phyloP scores from a whole-genome alignment of 2,113 vertebrate genomes.

The Seriola aureovittata region DNA sequence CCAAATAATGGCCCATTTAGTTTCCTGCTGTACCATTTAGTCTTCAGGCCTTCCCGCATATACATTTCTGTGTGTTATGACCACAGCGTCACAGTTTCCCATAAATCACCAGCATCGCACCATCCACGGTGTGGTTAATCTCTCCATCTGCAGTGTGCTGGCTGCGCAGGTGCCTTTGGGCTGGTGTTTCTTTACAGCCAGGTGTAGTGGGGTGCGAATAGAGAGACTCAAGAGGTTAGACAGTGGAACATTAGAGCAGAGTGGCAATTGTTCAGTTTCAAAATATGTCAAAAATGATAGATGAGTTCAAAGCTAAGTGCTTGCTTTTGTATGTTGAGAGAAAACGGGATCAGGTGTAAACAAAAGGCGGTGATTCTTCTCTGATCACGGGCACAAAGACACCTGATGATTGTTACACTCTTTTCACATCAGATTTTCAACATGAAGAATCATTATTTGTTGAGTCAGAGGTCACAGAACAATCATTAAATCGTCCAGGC shows the following conservation, averaged over 20 bases:
- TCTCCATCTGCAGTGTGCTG: conserved; percentile 65
- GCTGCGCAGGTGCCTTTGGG: conserved; percentile 68
- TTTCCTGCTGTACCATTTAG: conserved; percentile 38
- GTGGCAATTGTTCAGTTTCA: conserved; percentile 66
- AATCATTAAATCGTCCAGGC: not conserved
- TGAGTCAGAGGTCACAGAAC: not conserved
- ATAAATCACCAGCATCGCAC: conserved; percentile 72
- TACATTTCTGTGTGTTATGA: conserved; percentile 77
- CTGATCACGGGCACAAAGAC: conserved; percentile 43
- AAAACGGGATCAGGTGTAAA: conserved; percentile 41
- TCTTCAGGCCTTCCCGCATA: conserved; percentile 59
- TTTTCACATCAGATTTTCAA: not conserved
- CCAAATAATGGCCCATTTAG: conserved; percentile 65
- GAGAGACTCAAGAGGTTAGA: conserved; percentile 33
- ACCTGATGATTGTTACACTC: conserved; percentile 11
- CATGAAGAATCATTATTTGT: not conserved
- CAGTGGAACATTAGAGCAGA: conserved; percentile 59
- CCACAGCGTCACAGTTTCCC: conserved; percentile 62
- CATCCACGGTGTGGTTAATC: conserved; percentile 68
- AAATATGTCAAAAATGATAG: conserved; percentile 78
- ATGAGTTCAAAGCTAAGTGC: conserved; percentile 53
- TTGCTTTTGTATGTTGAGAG: conserved; percentile 37
- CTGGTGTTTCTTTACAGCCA: conserved; percentile 71
- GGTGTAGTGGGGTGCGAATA: conserved; percentile 57
- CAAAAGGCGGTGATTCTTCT: conserved; percentile 30